phyloP scores from a whole-genome alignment of 2,113 vertebrate genomes.

The Sula dactylatra region DNA sequence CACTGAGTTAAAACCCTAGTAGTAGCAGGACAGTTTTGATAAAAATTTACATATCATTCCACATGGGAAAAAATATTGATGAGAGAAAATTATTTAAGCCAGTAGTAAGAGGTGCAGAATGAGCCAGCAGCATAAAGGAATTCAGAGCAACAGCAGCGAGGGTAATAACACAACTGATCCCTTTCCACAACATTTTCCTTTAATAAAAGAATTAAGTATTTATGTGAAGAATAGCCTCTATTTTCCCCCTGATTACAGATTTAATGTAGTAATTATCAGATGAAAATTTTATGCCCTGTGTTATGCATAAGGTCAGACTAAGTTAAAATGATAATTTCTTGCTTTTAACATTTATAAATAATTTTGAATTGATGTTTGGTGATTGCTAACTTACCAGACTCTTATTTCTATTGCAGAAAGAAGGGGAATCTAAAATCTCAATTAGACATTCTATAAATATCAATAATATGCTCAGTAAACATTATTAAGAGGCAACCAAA shows the following conservation, averaged over 20 bases:
- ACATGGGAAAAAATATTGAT: neutral
- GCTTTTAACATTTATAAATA: neutral
- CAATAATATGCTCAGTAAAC: neutral
- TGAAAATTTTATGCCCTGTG: neutral
- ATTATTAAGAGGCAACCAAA: neutral
- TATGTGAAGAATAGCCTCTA: neutral
- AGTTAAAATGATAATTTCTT: neutral
- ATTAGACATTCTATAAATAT: neutral
- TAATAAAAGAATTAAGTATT: neutral
- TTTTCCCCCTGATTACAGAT: neutral
- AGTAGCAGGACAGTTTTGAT: neutral
- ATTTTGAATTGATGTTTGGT: neutral
- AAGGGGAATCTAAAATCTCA: neutral
- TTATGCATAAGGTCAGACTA: neutral
- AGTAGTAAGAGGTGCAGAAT: neutral
- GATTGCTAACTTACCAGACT: neutral
- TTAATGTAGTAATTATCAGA: neutral
- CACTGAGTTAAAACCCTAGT: neutral
- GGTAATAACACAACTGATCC: neutral
- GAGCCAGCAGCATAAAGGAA: neutral
- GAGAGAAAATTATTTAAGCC: neutral
- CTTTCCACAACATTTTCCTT: neutral
- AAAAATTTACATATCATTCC: neutral
- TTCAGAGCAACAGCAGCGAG: neutral
- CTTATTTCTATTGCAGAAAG: neutral